A percentile compares a stretch with the other conserved stretches of the same genome.
These are phyloP conservation scores for Carassius gibelio DNA, from an alignment of 2,113 vertebrate genomes.

Conservation along the genomic window DNA sequence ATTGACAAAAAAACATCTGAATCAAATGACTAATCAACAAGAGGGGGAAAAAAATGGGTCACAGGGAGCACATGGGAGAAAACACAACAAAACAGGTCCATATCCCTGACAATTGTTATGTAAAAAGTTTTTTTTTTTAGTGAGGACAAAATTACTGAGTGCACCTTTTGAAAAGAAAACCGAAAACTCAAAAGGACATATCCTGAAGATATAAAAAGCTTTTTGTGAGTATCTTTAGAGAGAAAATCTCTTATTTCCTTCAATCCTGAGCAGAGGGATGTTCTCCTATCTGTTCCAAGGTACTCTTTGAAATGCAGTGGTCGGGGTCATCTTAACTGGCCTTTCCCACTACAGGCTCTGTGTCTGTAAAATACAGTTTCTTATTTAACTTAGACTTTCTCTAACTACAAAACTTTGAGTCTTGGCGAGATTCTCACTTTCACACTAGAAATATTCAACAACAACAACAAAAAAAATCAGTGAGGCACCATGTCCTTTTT, in stretches of 20 bases:
- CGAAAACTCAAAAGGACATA: not conserved
- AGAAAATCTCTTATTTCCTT: conserved; percentile 13
- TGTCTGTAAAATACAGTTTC: conserved; percentile 3
- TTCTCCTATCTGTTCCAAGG: conserved; percentile 19
- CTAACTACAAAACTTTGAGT: not conserved
- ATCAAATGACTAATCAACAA: too few relatives aligned
- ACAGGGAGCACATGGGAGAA: too few relatives aligned
- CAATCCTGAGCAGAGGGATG: not conserved
- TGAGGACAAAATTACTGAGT: not conserved
- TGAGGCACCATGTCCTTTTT: not conserved
- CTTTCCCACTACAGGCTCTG: not conserved
- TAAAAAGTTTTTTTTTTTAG: not conserved
- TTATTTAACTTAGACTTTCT: not conserved
- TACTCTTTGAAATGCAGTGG: conserved; percentile 35
- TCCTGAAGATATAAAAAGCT: not conserved
- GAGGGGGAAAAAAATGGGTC: too few relatives aligned
- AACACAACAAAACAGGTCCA: too few relatives aligned
- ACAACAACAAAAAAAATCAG: not conserved
- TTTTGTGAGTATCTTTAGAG: conserved; percentile 18
- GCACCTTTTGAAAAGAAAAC: not conserved
- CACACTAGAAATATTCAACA: not conserved
- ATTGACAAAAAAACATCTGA: too few relatives aligned
- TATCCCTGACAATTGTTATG: not conserved
- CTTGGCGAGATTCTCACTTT: conserved; percentile 22
- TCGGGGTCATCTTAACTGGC: conserved; percentile 25